Evolutionary conservation across 2,113 vertebrate genomes (phyloP).

Genomic region (Lamprologus sp.): DNA sequence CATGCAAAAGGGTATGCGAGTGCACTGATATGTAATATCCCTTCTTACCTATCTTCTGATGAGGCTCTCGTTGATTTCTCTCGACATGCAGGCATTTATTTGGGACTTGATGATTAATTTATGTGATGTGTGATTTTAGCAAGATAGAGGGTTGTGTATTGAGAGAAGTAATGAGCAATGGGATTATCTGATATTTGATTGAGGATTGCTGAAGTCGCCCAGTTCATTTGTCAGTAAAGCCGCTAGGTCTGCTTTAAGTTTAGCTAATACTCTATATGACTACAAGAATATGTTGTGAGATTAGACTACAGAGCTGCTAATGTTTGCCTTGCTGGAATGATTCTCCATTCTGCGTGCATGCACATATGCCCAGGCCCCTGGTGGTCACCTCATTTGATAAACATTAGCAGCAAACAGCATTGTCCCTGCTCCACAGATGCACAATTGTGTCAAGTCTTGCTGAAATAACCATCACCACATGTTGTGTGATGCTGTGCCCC

Average conservation of each 20-base stretch:
- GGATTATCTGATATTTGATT: conserved; percentile 32
- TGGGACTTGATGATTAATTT: conserved; percentile 7
- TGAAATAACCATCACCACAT: neutral
- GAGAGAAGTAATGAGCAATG: neutral
- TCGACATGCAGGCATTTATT: neutral
- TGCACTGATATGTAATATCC: neutral
- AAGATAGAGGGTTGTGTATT: neutral
- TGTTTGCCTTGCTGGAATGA: neutral
- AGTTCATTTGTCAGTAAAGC: neutral
- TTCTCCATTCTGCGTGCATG: neutral
- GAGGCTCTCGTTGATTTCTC: neutral
- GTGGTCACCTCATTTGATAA: neutral
- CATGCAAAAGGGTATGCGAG: neutral
- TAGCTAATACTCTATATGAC: neutral
- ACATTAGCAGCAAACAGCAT: neutral
- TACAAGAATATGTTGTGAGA: neutral
- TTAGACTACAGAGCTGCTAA: neutral
- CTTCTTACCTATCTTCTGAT: neutral
- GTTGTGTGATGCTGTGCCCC: neutral
- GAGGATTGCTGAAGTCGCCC: neutral
- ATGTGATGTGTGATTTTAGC: conserved; percentile 10
- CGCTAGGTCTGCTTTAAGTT: neutral
- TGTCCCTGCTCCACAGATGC: neutral
- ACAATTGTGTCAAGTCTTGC: neutral
- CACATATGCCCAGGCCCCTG: neutral